Evolutionary conservation across 2,797 vertebrate genomes (phyloP), one percentile per base, ranked within the genome.

Genomic region (Eospalax fontanierii): DNA sequence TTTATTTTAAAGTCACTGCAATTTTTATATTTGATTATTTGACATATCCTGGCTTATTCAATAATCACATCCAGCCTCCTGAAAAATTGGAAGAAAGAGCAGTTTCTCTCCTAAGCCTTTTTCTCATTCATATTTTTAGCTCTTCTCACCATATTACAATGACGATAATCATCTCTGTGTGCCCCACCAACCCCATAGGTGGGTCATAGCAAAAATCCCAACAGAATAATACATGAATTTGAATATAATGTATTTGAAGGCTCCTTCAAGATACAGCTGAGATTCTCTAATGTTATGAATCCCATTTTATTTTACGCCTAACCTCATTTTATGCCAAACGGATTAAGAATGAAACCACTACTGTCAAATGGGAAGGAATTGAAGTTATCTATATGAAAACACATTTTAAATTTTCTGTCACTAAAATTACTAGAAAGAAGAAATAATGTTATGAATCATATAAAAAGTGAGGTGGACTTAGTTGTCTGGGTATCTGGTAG

Each of bases 1-100:
- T 97, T 92, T 92, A 86, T 92, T 89, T 81, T 76, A 65, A 96
- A 95, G 82, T 79, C 79, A 90, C 70, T 57, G 12, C 43, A 92
- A 88, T 93, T 96, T 94, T 95, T 84, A 83, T 83, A 63, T 93
- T 96, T 94, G 88, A 95, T 95, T 95, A 92, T 96, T 89, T 94
- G 88, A 83, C 75, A 96, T 92, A 88, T 82, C 82, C 54, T 40
- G 78, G 89, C 46, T 83, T 93, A 92, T 93, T 46, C 88, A 88
- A 76, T 76, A 96, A 92, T 93, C 92, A 95, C 12, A 94, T 35
- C 33, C 54, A 94, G 43, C 30, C 35, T 96, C 84, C 79, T 46
- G 16, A 78, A 79, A 92, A 94, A 94, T 59, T 90, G 88, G 76
- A 11, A 92, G 24, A n/a, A 91, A 75, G 16, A 89, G 28, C 35